phyloP scores from a whole-genome alignment of 2,113 vertebrate genomes.

The Gila orcuttii region DNA sequence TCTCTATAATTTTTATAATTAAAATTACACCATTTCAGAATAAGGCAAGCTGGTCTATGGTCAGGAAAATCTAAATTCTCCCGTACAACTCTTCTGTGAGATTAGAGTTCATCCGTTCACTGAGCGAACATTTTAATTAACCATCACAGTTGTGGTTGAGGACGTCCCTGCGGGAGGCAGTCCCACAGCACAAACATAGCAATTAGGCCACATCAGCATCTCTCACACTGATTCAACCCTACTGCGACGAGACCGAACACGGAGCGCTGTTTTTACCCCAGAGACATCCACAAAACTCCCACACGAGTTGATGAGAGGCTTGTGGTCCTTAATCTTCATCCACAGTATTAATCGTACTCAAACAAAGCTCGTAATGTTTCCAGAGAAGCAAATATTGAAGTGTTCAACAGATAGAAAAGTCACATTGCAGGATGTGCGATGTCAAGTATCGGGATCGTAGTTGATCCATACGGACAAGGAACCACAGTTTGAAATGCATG shows the following conservation, averaged over 20 bases:
- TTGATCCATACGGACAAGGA: too few relatives aligned
- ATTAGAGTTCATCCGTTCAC: not conserved
- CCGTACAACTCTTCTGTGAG: not conserved
- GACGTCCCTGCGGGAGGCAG: constrained; percentile 16
- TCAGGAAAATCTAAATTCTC: not conserved
- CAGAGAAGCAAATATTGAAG: not conserved
- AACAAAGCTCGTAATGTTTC: not conserved
- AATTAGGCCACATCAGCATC: constrained; percentile 61
- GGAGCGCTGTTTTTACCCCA: not conserved
- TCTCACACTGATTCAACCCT: constrained; percentile 24
- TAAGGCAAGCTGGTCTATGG: not conserved
- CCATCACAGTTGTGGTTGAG: constrained; percentile 39
- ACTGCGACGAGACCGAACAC: constrained; percentile 22
- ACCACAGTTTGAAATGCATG: too few relatives aligned
- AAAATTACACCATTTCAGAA: not conserved
- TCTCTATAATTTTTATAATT: not conserved
- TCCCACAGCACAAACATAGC: constrained; percentile 55
- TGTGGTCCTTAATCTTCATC: not conserved
- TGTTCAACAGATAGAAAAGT: not conserved
- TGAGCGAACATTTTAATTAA: constrained; percentile 51
- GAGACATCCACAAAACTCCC: constrained; percentile 24
- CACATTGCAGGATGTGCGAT: too few relatives aligned
- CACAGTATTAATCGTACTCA: not conserved
- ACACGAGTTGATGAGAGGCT: constrained; percentile 12
- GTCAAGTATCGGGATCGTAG: too few relatives aligned